Base-by-base conservation (phyloP, 2,888 invertebrate species). In the Drosophila flavopinicola region DNA sequence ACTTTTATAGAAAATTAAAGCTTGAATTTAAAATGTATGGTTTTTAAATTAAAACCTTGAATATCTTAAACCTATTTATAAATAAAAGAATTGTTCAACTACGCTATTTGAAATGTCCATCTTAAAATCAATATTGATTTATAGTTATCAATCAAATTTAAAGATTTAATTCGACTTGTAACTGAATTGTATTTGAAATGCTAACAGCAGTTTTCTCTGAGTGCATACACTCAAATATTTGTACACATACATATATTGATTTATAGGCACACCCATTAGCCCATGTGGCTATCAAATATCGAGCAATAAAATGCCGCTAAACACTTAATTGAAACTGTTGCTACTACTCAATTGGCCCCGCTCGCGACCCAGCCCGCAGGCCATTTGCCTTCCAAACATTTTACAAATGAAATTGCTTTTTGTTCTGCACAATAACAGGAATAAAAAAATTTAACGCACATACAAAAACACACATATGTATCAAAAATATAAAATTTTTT, bases 251-350 rank as follows among this genome's bases (percentile, higher is more conserved):
- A 42, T 47, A 53, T 83, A 85, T 85, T 79, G 79, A 80, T 85
- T 85, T 83, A 83, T 84, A 52, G 79, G 41, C 59, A 25, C 39
- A 38, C 48, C 45, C 59, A 44, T 20, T 24, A 60, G 61, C 48
- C 49, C 59, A 53, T 77, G 63, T 52, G 54, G 61, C 58, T 77
- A 82, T 82, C 78, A 76, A 84, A 86, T 80, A 63, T 77, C 74
- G 61, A 49, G 82, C 86, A 82, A 82, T 82, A 86, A 82, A 82
- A 84, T 60, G 53, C 66, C 63, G 82, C 74, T 86, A 80, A 86
- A 84, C 80, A 86, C 80, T 82, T 82, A 82, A 82, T 82, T 82
- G 87, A 78, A 82, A 86, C 80, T 86, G 86, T 86, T 82, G 86
- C 78, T 75, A 23, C 61, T 17, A 30, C 20, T 5, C 6, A 3